Evolutionary conservation across 2,888 invertebrate genomes (phyloP).

Genomic region (Ormyrus pomaceus): DNA sequence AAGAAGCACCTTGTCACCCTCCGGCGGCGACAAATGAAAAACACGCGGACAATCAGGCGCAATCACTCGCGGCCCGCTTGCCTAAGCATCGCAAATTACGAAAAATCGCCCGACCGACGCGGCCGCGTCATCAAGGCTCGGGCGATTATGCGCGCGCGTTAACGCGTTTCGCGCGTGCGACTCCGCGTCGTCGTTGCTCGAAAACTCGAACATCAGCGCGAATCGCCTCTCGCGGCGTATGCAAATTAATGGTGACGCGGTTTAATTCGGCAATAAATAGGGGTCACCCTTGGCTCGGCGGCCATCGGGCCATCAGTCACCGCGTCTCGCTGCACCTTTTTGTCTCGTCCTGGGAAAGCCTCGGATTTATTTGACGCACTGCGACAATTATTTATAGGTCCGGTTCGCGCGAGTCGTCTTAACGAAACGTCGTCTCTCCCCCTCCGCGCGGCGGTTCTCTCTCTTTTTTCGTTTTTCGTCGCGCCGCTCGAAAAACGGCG

Average conservation of each 20-base stretch:
- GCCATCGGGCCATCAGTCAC: slow-evolving; percentile 73
- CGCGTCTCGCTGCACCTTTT: neutral
- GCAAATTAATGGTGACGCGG: slow-evolving; percentile 75
- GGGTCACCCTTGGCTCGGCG: slow-evolving; percentile 71
- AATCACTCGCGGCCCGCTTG: neutral
- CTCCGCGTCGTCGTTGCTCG: neutral
- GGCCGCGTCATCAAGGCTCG: slow-evolving; percentile 27
- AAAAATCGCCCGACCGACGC: neutral
- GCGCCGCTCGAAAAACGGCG: neutral
- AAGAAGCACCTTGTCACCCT: no score
- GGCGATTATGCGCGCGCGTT: no score
- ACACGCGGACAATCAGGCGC: no score
- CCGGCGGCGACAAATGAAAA: no score
- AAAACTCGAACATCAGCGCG: slow-evolving; percentile 37
- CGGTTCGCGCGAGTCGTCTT: slow-evolving; percentile 67
- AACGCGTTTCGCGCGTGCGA: neutral
- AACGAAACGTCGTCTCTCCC: slow-evolving; percentile 60
- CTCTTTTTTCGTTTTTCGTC: neutral
- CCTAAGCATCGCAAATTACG: neutral
- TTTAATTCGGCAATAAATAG: slow-evolving; percentile 76
- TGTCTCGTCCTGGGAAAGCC: slow-evolving; percentile 72
- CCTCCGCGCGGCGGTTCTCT: neutral
- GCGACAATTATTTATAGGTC: slow-evolving; percentile 75
- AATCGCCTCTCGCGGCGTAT: slow-evolving; percentile 65
- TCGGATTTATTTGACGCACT: slow-evolving; percentile 75